Percentiles rank a stretch among this genome's conserved stretches.
phyloP scores from a whole-genome alignment of 2,888 invertebrate species.

The Eledona agricola region DNA sequence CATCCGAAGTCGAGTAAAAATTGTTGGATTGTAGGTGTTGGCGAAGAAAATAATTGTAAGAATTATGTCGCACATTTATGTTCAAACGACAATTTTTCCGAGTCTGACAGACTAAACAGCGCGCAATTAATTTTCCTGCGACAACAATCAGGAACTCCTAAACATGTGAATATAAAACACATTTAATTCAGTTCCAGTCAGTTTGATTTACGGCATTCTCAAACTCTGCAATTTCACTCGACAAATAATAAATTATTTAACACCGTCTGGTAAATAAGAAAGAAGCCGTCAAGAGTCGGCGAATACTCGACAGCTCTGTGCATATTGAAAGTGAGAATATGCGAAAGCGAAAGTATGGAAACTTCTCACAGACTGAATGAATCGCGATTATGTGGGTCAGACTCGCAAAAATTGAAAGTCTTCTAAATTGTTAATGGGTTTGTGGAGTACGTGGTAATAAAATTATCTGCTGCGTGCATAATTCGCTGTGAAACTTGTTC shows the following conservation, averaged over 20 bases:
- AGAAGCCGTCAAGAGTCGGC: background rate
- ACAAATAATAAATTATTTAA: slow-evolving; percentile 20
- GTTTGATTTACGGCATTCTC: too few species aligned
- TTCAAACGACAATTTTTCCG: too few species aligned
- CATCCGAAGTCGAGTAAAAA: too few species aligned
- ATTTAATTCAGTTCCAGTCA: too few species aligned
- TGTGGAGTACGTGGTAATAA: slow-evolving; percentile 5
- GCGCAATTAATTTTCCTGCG: too few species aligned
- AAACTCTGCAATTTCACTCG: slow-evolving; percentile 4
- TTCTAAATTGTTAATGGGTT: slow-evolving; percentile 24
- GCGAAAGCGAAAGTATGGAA: slow-evolving; percentile 38
- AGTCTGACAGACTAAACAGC: too few species aligned
- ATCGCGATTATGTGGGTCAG: slow-evolving; percentile 27
- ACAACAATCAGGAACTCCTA: too few species aligned
- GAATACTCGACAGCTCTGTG: slow-evolving; percentile 3
- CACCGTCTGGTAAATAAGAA: slow-evolving; percentile 26
- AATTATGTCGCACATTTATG: too few species aligned
- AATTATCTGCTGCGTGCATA: slow-evolving; percentile 12
- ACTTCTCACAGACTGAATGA: slow-evolving; percentile 35
- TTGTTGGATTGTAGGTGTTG: too few species aligned
- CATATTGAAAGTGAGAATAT: slow-evolving; percentile 35
- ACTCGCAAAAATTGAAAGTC: slow-evolving; percentile 32
- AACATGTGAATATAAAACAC: too few species aligned
- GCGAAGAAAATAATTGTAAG: too few species aligned
- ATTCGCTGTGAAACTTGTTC: slow-evolving; percentile 7